Evolutionary conservation across 1,140 invertebrate genomes (phyloP).

Genomic region (Pomacea maculata): DNA sequence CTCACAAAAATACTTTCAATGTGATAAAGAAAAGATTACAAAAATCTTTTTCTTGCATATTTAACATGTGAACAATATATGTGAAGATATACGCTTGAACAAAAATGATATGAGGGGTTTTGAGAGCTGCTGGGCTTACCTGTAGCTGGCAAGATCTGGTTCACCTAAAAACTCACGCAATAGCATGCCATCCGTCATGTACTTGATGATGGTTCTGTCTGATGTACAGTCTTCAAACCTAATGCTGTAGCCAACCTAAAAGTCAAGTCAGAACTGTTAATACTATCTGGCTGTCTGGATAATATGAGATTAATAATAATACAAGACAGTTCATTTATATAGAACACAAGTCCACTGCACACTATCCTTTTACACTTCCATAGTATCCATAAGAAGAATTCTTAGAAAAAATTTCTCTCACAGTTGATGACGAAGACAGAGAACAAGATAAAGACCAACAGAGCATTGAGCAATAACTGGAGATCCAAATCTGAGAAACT

Average conservation of each 20-base stretch:
- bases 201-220: conserved; percentile 86
- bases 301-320: too few species aligned
- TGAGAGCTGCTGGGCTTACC: conserved; percentile 57
- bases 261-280: not conserved
- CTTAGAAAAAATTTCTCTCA: too few species aligned
- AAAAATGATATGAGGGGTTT: not conserved
- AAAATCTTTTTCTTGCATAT: not conserved
- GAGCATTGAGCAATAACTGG: too few species aligned
- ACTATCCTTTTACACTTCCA: too few species aligned
- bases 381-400: too few species aligned
- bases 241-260: conserved; percentile 80
- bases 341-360: too few species aligned
- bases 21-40: not conserved
- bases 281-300: not conserved
- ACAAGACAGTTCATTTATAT: too few species aligned
- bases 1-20: not conserved
- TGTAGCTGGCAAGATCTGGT: conserved; percentile 90
- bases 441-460: too few species aligned
- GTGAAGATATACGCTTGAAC: not conserved
- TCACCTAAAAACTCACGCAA: conserved; percentile 97
- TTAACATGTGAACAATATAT: not conserved
- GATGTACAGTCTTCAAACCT: conserved; percentile 84
- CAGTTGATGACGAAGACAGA: too few species aligned
- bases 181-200: conserved; percentile 99
- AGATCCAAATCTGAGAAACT: too few species aligned